Base-by-base conservation (phyloP, 2,797 vertebrate genomes). In the Borostomias antarcticus region DNA sequence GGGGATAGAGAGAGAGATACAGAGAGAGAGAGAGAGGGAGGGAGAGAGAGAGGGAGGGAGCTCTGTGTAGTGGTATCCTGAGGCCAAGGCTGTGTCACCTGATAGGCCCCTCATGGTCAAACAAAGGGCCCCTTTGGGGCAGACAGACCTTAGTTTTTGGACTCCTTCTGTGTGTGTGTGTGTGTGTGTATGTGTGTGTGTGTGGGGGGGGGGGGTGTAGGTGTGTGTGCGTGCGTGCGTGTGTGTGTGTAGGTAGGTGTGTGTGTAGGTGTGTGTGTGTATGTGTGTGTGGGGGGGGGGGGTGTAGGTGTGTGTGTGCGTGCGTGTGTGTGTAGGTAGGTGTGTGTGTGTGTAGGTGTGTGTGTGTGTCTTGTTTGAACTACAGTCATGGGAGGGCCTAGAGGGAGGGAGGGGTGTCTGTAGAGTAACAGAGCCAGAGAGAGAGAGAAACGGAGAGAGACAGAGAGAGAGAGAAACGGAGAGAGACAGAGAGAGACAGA, bases 41-140 rank as follows among this genome's bases (percentile, higher is more conserved):
- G 10, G 26, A 56, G 26, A 56, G 53, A 56, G 11, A 56, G 26
- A 17, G 32, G 25, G 21, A 40, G 33, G 25, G 15, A 47, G 45
- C n/a, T n/a, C 29, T 35, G 26, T 53, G 37, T 26, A 52, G 53
- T 64, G 29, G 56, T 29, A 45, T 35, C 80, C 72, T 53, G n/a
- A 64, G 74, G 76, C 68, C 11, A 25, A 74, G 75, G 29, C 23
- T 60, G 62, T 80, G 62, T 80, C 77, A 88, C 76, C 79, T 88
- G 80, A 85, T 82, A 66, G 60, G 58, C 52, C 66, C 62, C 26
- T 52, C 43, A 56, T 68, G 56, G 57, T 15, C 67, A 84, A 71
- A 78, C 71, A 84, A 72, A 77, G 60, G 77, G 62, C 57, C 69
- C 57, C 11, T 65, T 6, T 65, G 54, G 56, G 66, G 23, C 64